These are phyloP conservation scores for Nothobranchius kuhntae DNA, from an alignment of 2,113 vertebrate species.

Conservation along the genomic window DNA sequence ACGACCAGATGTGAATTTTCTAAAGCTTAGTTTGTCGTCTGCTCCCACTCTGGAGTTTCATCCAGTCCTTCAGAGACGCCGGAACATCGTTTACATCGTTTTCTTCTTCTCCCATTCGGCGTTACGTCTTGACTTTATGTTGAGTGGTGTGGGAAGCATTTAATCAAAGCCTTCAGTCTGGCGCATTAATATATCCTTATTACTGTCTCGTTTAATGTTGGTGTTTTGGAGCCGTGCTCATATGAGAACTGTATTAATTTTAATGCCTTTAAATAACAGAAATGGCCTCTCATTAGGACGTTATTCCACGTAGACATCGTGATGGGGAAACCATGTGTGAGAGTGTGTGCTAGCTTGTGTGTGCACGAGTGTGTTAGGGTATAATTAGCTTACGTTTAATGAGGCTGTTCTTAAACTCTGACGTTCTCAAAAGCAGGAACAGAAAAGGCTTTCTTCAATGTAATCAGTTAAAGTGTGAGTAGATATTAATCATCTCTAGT, in stretches of 20 bases:
- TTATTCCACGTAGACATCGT: slow-evolving; percentile 46
- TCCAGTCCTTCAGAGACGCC: neutral
- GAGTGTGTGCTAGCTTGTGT: slow-evolving; percentile 20
- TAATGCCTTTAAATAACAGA: slow-evolving; percentile 63
- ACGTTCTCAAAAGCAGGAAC: slow-evolving; percentile 45
- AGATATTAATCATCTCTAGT: slow-evolving; percentile 65
- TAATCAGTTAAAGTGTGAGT: slow-evolving; percentile 70
- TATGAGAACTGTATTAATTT: slow-evolving; percentile 59
- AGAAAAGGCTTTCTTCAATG: slow-evolving; percentile 59
- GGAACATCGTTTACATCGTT: neutral
- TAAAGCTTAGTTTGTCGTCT: too few species aligned
- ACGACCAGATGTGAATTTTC: too few species aligned
- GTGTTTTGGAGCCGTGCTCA: slow-evolving; percentile 12
- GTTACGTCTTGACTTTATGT: neutral
- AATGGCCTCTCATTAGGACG: slow-evolving; percentile 48
- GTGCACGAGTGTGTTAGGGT: slow-evolving; percentile 18
- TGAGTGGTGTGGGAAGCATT: neutral
- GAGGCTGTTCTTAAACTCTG: slow-evolving; percentile 63
- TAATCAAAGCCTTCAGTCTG: slow-evolving; percentile 27
- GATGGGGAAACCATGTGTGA: slow-evolving; percentile 40
- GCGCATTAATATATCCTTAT: slow-evolving; percentile 23
- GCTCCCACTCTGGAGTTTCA: too few species aligned
- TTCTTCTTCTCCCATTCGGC: neutral
- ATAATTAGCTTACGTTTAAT: slow-evolving; percentile 78
- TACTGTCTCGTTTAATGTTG: slow-evolving; percentile 23